phyloP scores from a whole-genome alignment of 2,888 invertebrate genomes.

The Meganola albula region DNA sequence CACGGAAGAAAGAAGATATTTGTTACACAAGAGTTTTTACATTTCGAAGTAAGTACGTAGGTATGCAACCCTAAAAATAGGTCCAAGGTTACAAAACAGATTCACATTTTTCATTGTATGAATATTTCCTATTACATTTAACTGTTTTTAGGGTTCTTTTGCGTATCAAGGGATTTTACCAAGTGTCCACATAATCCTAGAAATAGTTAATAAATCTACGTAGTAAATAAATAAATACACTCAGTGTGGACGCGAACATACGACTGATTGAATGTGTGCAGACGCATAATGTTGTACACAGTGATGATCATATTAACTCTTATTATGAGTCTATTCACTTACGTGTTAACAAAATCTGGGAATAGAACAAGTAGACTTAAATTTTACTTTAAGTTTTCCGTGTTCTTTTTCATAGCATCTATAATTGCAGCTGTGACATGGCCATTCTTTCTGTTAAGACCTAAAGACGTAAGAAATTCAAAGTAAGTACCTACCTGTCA shows the following conservation, averaged over 20 bases:
- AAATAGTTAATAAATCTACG: slow-evolving; percentile 25
- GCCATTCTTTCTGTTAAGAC: slow-evolving; percentile 51
- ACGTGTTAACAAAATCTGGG: slow-evolving; percentile 41
- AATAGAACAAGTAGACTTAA: slow-evolving; percentile 44
- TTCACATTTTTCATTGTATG: no score
- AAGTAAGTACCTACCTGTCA: slow-evolving; percentile 46
- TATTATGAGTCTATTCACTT: slow-evolving; percentile 29
- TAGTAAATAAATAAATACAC: slow-evolving; percentile 23
- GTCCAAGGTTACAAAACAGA: no score
- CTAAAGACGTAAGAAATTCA: slow-evolving; percentile 54
- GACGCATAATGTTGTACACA: slow-evolving; percentile 46
- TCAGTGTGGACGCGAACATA: slow-evolving; percentile 32
- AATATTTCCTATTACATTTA: not conserved
- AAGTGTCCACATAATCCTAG: slow-evolving; percentile 19
- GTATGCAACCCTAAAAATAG: no score
- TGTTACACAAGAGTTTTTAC: no score
- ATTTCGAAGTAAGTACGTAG: no score
- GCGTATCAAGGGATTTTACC: slow-evolving; percentile 9
- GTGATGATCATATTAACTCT: slow-evolving; percentile 34
- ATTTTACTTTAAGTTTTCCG: slow-evolving; percentile 42
- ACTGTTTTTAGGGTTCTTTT: not conserved
- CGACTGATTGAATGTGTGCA: slow-evolving; percentile 30
- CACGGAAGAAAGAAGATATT: no score
- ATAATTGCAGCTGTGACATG: slow-evolving; percentile 36
- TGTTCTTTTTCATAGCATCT: slow-evolving; percentile 40